These are phyloP conservation scores for Episyrphus balteatus DNA, from an alignment of 1,140 invertebrate species.

Conservation along the genomic window DNA sequence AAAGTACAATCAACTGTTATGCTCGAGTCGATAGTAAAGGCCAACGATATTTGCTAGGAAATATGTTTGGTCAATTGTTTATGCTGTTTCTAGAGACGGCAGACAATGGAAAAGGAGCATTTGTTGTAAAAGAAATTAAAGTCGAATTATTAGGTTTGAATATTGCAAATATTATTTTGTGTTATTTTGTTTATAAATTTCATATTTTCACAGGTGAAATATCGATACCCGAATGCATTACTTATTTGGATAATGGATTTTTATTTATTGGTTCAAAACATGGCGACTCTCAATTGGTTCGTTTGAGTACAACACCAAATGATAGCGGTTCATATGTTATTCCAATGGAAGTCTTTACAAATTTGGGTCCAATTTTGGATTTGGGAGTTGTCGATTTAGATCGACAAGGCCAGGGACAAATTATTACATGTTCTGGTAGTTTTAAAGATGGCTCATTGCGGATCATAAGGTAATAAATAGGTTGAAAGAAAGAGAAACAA, in stretches of 20 bases:
- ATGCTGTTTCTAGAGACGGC: conserved; percentile 91
- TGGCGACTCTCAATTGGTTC: conserved; percentile 93
- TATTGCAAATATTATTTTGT: not conserved
- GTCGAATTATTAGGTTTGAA: conserved; percentile 75
- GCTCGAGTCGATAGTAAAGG: conserved; percentile 87
- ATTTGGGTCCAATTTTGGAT: conserved; percentile 93
- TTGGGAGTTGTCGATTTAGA: conserved; percentile 97
- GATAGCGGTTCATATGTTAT: conserved; percentile 83
- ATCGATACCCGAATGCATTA: conserved; percentile 94
- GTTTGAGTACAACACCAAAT: conserved; percentile 75
- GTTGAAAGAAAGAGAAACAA: conserved; percentile 71
- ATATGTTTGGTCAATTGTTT: conserved; percentile 89
- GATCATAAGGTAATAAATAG: conserved; percentile 59
- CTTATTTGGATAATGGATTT: conserved; percentile 98
- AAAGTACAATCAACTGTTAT: conserved; percentile 93
- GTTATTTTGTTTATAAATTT: conserved; percentile 6
- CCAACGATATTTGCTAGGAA: conserved; percentile 84
- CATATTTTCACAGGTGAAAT: conserved; percentile 59
- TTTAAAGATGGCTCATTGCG: conserved; percentile 94
- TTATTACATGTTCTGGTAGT: conserved; percentile 94
- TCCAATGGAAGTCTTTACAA: conserved; percentile 93
- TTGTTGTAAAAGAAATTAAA: conserved; percentile 80
- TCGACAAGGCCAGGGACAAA: conserved; percentile 91
- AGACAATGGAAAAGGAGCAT: conserved; percentile 46
- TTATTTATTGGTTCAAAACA: conserved; percentile 93